Base-by-base conservation (phyloP, 2,797 vertebrate species). In the Cossypha niveicapilla region DNA sequence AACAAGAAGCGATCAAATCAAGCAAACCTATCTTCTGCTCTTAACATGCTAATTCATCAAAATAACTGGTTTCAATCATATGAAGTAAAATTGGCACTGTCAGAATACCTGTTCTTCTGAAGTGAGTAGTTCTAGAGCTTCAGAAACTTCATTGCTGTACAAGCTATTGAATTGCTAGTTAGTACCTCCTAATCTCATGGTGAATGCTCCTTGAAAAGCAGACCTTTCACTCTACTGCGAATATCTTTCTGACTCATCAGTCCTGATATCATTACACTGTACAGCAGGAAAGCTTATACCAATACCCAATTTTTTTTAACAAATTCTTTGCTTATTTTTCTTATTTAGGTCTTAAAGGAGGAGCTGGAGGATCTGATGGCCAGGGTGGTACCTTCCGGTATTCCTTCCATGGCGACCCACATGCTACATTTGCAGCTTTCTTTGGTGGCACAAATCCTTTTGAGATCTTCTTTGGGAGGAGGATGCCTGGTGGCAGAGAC, bases 371-470 rank as follows among this genome's bases (percentile, higher is more conserved):
- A 21, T 96, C 98, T 42, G 99, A 99, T 28, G 99, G 99, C 35
- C 99, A 99, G 77, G 98, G 98, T 62, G 98, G 98, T 90, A 99
- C 98, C 93, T 99, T 99, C 97, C 98, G 98, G 60, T 99, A 99
- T 96, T 99, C 99, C 44, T 99, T 99, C 97, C 99, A 99, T 3
- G 99, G 99, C 0, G 99, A 99, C 93, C 99, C 99, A n/a, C 99
- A 99, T 25, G 99, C 99, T 84, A 99, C 99, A 6, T 99, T 99
- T 74, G 98, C 98, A 94, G 99, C 99, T 32, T 99, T 99, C 97
- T 99, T 99, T 7, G 99, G 99, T 21, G 99, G 99, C 57, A 98
- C 99, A 77, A 99, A 99, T 96, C 99, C 99, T 62, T 99, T 99
- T 76, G 99, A 99, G 96, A 99, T 99, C 93, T 99, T 99, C 97